Conservation (phyloP, 2,113 vertebrate species). For the Hylia prasina region DNA sequence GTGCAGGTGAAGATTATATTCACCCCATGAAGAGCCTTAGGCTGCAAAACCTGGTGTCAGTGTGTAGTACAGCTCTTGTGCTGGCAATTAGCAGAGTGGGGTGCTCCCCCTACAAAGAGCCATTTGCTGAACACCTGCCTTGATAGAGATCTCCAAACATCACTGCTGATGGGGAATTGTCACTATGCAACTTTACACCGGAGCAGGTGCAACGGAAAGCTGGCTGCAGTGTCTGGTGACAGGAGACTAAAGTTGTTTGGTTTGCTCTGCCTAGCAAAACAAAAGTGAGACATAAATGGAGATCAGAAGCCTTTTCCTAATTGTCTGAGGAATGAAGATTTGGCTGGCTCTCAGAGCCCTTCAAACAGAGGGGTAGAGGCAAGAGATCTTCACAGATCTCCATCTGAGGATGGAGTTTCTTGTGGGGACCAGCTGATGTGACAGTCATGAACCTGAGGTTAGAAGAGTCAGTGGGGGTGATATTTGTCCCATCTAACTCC, state of each 20-base stretch:
- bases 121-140: constrained; percentile 55
- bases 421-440: neutral
- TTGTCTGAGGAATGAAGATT: neutral
- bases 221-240: constrained; percentile 35
- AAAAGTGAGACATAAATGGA: neutral
- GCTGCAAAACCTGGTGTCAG: neutral
- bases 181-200: constrained; percentile 47
- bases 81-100: neutral
- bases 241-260: neutral
- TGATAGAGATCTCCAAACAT: constrained; percentile 59
- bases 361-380: neutral
- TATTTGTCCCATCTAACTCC: neutral
- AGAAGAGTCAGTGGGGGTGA: neutral
- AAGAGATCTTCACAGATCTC: neutral
- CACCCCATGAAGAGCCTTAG: neutral
- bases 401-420: neutral
- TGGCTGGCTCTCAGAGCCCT: neutral
- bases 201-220: constrained; percentile 50
- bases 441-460: neutral
- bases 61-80: neutral
- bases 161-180: constrained; percentile 23
- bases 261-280: constrained; percentile 34
- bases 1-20: neutral
- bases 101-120: neutral
- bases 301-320: neutral